Conservation (phyloP, 2,113 vertebrate species). For the Gobius niger region DNA sequence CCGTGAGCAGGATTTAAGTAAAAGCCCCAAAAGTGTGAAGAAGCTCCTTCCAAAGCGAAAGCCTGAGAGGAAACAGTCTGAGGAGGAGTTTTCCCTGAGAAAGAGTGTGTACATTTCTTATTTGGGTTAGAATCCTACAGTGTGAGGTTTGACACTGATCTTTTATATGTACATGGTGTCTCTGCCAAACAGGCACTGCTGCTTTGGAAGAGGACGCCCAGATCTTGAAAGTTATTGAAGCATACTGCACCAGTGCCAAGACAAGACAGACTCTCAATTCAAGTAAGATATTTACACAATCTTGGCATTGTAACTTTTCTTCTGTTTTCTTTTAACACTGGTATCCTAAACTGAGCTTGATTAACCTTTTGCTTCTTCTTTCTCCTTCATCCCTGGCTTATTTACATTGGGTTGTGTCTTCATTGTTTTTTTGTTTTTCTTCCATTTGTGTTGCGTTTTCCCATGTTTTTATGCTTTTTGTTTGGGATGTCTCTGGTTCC, state of each 20-base stretch:
- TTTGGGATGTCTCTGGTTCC: background rate
- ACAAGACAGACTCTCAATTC: slow-evolving; percentile 98
- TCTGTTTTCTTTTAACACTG: slow-evolving; percentile 55
- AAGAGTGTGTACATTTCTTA: slow-evolving; percentile 83
- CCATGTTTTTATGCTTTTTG: slow-evolving; percentile 36
- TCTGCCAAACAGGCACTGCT: slow-evolving; percentile 84
- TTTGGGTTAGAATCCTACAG: background rate
- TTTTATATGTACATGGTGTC: background rate
- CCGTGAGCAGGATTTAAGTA: slow-evolving; percentile 89
- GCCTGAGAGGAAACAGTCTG: slow-evolving; percentile 94
- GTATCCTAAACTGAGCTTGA: slow-evolving; percentile 58
- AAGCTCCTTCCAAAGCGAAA: slow-evolving; percentile 97
- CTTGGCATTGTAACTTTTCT: slow-evolving; percentile 18
- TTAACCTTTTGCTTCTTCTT: slow-evolving; percentile 72
- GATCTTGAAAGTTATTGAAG: slow-evolving; percentile 98
- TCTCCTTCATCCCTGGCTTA: slow-evolving; percentile 64
- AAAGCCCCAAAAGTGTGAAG: slow-evolving; percentile 99
- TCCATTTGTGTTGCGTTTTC: slow-evolving; percentile 12
- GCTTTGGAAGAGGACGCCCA: slow-evolving; percentile 98
- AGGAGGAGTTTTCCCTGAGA: slow-evolving; percentile 95
- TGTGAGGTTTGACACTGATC: background rate
- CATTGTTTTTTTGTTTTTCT: slow-evolving; percentile 24
- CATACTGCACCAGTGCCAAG: slow-evolving; percentile 98
- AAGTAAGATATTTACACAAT: slow-evolving; percentile 82
- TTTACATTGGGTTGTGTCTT: slow-evolving; percentile 27